Evolutionary conservation across 2,797 vertebrate species (phyloP).

Genomic region (Danio choprae): DNA sequence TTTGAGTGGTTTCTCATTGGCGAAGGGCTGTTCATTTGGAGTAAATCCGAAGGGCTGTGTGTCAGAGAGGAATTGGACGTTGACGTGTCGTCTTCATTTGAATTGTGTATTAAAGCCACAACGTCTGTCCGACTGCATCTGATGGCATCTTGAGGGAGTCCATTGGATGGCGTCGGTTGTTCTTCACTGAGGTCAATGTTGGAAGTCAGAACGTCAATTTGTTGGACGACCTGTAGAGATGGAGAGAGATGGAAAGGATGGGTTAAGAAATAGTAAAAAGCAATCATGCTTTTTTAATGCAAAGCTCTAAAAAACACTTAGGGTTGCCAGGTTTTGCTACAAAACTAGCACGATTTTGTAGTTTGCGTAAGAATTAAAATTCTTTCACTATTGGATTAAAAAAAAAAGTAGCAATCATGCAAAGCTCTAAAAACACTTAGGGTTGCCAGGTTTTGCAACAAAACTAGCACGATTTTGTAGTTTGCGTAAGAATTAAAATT

Average conservation of each 20-base stretch:
- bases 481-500: too few relatives aligned
- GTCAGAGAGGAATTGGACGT: constrained; percentile 23
- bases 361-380: too few relatives aligned
- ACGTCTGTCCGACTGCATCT: constrained; percentile 60
- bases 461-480: too few relatives aligned
- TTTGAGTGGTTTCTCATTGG: constrained; percentile 58
- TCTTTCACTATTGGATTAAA: too few relatives aligned
- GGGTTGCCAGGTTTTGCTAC: too few relatives aligned
- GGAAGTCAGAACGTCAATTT: constrained; percentile 83
- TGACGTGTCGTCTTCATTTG: constrained; percentile 50
- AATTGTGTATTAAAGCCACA: constrained; percentile 62
- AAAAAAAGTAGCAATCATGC: too few relatives aligned
- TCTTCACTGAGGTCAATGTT: constrained; percentile 76
- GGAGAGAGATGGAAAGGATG: constrained; percentile 47
- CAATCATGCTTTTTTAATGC: too few relatives aligned
- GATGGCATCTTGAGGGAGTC: constrained; percentile 56
- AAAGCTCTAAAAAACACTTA: too few relatives aligned
- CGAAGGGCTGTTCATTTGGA: constrained; percentile 9
- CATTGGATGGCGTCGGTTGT: constrained; percentile 44
- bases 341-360: too few relatives aligned
- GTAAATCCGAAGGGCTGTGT: constrained; percentile 59
- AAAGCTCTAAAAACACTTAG: too few relatives aligned
- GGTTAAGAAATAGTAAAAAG: too few relatives aligned
- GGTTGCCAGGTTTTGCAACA: too few relatives aligned
- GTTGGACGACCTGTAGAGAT: constrained; percentile 81